A percentile compares a stretch with the other conserved stretches of the same genome.
Conservation (phyloP, 2,888 invertebrate species). For the Parnassius mnemosyne region DNA sequence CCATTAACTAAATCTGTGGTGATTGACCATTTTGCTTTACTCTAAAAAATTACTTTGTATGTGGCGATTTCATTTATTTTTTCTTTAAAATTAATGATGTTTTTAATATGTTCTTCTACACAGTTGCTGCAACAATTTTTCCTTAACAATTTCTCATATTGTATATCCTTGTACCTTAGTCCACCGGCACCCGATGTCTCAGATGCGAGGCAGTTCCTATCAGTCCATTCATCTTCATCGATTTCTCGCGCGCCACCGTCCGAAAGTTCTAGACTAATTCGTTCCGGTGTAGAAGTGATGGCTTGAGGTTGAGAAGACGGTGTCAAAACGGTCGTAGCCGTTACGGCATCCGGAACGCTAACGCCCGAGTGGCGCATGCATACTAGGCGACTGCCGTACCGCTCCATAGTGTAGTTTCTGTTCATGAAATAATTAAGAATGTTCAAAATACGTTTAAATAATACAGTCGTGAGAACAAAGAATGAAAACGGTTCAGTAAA, state of each 20-base stretch:
- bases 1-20: too few species aligned
- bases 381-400: slow-evolving; percentile 60
- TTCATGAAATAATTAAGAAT: slow-evolving; percentile 33
- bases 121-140: too few species aligned
- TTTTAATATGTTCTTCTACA: too few species aligned
- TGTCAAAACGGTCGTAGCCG: slow-evolving; percentile 28
- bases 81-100: too few species aligned
- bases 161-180: slow-evolving; percentile 48
- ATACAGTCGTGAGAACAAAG: too few species aligned
- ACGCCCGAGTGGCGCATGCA: slow-evolving; percentile 64
- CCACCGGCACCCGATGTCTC: slow-evolving; percentile 78
- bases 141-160: too few species aligned
- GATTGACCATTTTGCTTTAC: too few species aligned
- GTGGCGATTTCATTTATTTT: too few species aligned
- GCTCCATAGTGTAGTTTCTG: slow-evolving; percentile 69
- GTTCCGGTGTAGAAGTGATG: slow-evolving; percentile 54
- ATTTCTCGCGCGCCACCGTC: slow-evolving; percentile 82
- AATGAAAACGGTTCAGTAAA: too few species aligned
- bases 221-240: slow-evolving; percentile 98
- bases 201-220: slow-evolving; percentile 93
- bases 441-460: too few species aligned
- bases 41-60: too few species aligned
- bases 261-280: slow-evolving; percentile 65
- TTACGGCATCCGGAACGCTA: slow-evolving; percentile 44
- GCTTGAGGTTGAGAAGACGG: slow-evolving; percentile 26